Base-by-base conservation (phyloP, 2,113 vertebrate genomes). In the Lipophrys pholis region DNA sequence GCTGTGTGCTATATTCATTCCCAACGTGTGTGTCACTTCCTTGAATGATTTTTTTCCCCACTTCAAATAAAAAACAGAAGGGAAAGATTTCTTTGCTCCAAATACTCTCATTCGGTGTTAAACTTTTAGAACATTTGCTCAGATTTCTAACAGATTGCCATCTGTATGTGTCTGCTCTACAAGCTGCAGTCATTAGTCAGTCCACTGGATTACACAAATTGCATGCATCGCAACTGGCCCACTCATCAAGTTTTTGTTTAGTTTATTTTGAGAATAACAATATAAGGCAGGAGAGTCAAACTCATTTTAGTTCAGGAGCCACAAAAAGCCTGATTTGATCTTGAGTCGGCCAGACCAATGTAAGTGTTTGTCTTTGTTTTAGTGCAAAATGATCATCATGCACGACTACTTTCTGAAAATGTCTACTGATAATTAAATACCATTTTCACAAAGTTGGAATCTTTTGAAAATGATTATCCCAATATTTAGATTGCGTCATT, bases 1-100 rank as follows among this genome's bases (percentile, higher is more conserved):
- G 76, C 80, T 54, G 36, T 56, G 17, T 65, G 83, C 4, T 51
- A 69, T 76, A 66, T 87, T 78, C 71, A 52, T 68, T 77, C 62
- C 50, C 39, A 35, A 52, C 83, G 63, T 64, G 10, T 65, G 57
- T 79, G 62, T 66, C 62, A 79, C 75, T 84, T 85, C 68, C 72
- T 70, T 49, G 5, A 73, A 49, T 56, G 21, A 30, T 83, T 66
- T 75, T 72, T 67, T 57, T 35, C 69, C 30, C 60, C 72, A 62
- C 42, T 49, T 69, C 48, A 73, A 85, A 83, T 39, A 62, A 75
- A 79, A 75, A 63, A 62, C 68, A 65, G 57, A 50, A 45, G 48
- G 40, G 59, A 72, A 72, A 76, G 62, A 56, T 80, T 66, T 65
- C n/a, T 45, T 35, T 10, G 5, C 42, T 46, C 5, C 21, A 49